A percentile compares a stretch with the other conserved stretches of the same genome.
Evolutionary conservation across 2,888 invertebrate species (phyloP).

Genomic region (Sericinus montela): DNA sequence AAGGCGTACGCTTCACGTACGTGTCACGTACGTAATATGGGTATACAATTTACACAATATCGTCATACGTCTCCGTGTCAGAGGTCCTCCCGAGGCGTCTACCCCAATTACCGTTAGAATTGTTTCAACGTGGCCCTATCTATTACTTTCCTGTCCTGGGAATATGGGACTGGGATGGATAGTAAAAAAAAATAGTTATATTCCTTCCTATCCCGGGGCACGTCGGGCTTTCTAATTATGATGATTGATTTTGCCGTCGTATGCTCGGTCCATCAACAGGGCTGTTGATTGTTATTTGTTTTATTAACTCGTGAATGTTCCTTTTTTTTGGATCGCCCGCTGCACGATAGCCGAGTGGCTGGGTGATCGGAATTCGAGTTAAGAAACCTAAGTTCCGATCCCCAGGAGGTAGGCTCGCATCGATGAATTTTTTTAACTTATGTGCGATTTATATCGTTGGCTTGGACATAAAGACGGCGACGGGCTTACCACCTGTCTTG

Average conservation of each 20-base stretch:
- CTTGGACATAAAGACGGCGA: too few species aligned
- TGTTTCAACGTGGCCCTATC: constrained; percentile 62
- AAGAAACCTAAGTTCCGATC: too few species aligned
- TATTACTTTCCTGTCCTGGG: constrained; percentile 61
- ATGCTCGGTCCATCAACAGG: background rate
- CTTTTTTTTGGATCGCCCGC: too few species aligned
- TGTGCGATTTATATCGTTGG: too few species aligned
- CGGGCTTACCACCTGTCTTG: too few species aligned
- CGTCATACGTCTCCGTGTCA: constrained; percentile 66
- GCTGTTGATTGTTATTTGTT: too few species aligned
- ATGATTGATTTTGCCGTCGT: constrained; percentile 45
- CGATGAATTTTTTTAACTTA: too few species aligned
- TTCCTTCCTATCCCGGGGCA: constrained; percentile 25
- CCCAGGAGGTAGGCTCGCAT: too few species aligned
- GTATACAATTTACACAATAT: constrained; percentile 69
- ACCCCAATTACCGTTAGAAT: constrained; percentile 68
- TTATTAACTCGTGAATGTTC: too few species aligned
- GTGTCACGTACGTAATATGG: constrained; percentile 47
- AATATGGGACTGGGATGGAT: constrained; percentile 45
- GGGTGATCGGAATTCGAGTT: too few species aligned
- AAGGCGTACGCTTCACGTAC: constrained; percentile 21
- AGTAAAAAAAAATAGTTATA: constrained; percentile 57
- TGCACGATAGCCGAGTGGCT: too few species aligned
- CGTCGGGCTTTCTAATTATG: constrained; percentile 40
- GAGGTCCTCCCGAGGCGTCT: constrained; percentile 52